A percentile compares a stretch with the other conserved stretches of the same genome.
Evolutionary conservation across 2,888 invertebrate genomes (phyloP).

Genomic region (Xanthostigma xanthostigma): DNA sequence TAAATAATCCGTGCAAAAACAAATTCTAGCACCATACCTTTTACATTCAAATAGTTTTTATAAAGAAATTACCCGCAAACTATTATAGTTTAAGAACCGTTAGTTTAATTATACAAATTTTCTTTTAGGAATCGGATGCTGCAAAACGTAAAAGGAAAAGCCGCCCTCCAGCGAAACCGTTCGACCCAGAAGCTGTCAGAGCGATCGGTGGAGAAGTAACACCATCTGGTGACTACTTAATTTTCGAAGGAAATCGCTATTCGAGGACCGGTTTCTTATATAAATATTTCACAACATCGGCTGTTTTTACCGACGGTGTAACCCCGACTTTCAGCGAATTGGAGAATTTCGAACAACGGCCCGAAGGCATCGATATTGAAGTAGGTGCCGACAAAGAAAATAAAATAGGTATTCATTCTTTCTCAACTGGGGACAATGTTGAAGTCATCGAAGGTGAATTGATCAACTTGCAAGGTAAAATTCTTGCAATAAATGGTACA

Average conservation of each 20-base stretch:
- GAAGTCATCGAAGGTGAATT: slow-evolving; percentile 95
- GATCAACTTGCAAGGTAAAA: slow-evolving; percentile 89
- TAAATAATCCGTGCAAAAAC: too few species aligned
- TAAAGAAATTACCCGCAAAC: too few species aligned
- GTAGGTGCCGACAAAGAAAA: slow-evolving; percentile 59
- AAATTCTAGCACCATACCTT: too few species aligned
- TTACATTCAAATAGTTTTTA: too few species aligned
- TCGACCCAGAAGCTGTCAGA: slow-evolving; percentile 84
- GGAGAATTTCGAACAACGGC: slow-evolving; percentile 85
- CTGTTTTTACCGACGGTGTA: slow-evolving; percentile 84
- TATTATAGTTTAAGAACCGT: too few species aligned
- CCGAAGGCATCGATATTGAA: slow-evolving; percentile 77
- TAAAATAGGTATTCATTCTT: slow-evolving; percentile 63
- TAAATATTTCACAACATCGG: slow-evolving; percentile 91
- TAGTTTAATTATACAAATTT: too few species aligned
- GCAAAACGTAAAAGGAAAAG: slow-evolving; percentile 81
- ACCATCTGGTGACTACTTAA: slow-evolving; percentile 90
- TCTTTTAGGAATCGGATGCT: slow-evolving; percentile 55
- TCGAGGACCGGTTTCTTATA: slow-evolving; percentile 90
- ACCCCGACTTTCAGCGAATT: slow-evolving; percentile 92
- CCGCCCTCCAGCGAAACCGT: slow-evolving; percentile 81
- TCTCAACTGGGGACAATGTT: slow-evolving; percentile 94
- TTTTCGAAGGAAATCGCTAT: slow-evolving; percentile 93
- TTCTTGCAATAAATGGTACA: slow-evolving; percentile 88
- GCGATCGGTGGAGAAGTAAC: slow-evolving; percentile 91